phyloP scores from a whole-genome alignment of 2,797 vertebrate genomes.

The Danio kyathit region DNA sequence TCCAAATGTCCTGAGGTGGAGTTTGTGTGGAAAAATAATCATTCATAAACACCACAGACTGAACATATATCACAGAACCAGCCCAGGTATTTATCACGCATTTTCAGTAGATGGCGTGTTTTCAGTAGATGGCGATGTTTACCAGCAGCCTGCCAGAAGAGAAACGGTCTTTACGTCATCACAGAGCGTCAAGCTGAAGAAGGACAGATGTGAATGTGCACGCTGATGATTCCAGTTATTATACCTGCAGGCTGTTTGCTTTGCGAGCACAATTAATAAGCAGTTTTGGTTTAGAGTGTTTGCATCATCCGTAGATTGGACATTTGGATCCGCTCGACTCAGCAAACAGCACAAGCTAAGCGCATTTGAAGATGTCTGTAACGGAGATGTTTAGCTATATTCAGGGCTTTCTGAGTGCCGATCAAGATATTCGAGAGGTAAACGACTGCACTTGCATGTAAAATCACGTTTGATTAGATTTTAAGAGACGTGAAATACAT shows the following conservation, averaged over 20 bases:
- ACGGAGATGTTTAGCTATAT: constrained; percentile 93
- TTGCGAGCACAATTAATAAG: not conserved
- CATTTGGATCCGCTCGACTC: not conserved
- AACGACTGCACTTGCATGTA: not conserved
- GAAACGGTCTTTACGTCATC: constrained; percentile 11
- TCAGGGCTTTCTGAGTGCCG: constrained; percentile 89
- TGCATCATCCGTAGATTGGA: not conserved
- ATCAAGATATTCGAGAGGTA: constrained; percentile 95
- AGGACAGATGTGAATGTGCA: constrained; percentile 51
- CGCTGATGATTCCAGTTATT: constrained; percentile 44
- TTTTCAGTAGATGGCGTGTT: constrained; percentile 16
- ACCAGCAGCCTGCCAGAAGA: not conserved
- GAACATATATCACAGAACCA: too few relatives aligned
- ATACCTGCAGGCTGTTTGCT: not conserved
- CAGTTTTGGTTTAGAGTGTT: not conserved
- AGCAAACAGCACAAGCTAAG: not conserved
- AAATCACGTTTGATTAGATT: not conserved
- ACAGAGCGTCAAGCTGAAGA: constrained; percentile 35
- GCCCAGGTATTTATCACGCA: too few relatives aligned
- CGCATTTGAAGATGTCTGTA: constrained; percentile 84
- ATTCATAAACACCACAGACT: not conserved
- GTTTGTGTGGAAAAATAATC: not conserved
- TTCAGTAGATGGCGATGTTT: constrained; percentile 9
- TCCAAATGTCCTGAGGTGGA: not conserved
- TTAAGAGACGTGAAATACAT: too few relatives aligned